phyloP scores from a whole-genome alignment of 2,888 invertebrate genomes.

The Blastobasis adustella region DNA sequence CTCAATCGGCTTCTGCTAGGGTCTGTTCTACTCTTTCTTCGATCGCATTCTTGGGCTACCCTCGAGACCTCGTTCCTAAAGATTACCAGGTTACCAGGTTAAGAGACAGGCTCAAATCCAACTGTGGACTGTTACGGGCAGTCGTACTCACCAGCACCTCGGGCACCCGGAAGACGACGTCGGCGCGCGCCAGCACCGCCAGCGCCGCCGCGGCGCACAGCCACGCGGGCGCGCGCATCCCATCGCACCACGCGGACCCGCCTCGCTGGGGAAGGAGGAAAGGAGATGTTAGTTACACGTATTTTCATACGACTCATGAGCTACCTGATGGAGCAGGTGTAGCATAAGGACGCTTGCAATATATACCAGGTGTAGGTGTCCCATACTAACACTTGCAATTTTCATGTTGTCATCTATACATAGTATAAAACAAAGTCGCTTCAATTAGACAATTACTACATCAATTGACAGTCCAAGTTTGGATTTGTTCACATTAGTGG shows the following conservation, averaged over 20 bases:
- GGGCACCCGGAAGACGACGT: constrained; percentile 62
- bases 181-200: constrained; percentile 28
- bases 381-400: background rate
- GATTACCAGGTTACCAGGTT: too few relatives aligned
- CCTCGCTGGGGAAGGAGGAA: background rate
- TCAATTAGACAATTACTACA: too few relatives aligned
- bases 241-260: constrained; percentile 15
- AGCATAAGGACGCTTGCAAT: background rate
- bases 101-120: too few relatives aligned
- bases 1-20: too few relatives aligned
- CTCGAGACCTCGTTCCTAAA: too few relatives aligned
- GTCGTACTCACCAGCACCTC: constrained; percentile 47
- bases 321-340: background rate
- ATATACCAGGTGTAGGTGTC: background rate
- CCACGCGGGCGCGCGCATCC: constrained; percentile 22
- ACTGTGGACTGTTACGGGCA: background rate
- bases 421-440: too few relatives aligned
- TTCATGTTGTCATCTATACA: too few relatives aligned
- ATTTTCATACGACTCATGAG: background rate
- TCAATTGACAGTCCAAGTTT: too few relatives aligned
- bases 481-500: too few relatives aligned
- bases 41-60: too few relatives aligned
- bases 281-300: background rate
- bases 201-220: constrained; percentile 24
- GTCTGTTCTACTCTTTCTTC: too few relatives aligned